phyloP scores from a whole-genome alignment of 2,888 invertebrate genomes.

The Ormyrus nitidulus region DNA sequence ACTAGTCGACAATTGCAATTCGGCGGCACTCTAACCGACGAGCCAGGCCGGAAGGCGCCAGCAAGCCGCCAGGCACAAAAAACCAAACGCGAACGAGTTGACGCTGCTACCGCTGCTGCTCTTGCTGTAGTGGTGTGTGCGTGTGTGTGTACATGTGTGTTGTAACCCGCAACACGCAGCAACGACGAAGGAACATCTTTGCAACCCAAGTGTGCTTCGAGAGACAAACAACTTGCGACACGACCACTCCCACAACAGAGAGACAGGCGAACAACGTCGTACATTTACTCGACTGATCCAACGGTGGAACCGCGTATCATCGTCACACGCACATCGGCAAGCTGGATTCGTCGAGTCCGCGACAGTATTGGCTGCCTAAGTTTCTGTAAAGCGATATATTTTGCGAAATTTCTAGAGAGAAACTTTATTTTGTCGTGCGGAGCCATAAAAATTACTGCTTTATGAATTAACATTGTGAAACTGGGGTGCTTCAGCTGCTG shows the following conservation, averaged over 20 bases:
- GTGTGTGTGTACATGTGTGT: too few species aligned
- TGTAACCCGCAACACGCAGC: background rate
- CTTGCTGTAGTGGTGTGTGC: too few species aligned
- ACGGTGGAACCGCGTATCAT: conserved; percentile 30
- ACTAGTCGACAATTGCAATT: conserved; percentile 84
- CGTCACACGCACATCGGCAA: background rate
- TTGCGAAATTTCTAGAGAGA: too few species aligned
- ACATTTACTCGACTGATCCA: conserved; percentile 43
- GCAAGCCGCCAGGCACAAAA: conserved; percentile 27
- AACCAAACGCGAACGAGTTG: background rate
- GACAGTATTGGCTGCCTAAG: too few species aligned
- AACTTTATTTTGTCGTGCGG: too few species aligned
- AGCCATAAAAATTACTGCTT: too few species aligned
- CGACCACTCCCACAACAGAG: background rate
- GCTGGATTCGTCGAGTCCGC: conserved; percentile 11
- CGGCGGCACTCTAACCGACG: conserved; percentile 82
- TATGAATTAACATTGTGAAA: too few species aligned
- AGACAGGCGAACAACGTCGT: background rate
- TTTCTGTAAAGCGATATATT: too few species aligned
- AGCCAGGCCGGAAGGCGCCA: conserved; percentile 26
- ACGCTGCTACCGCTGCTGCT: conserved; percentile 7
- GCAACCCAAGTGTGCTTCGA: too few species aligned
- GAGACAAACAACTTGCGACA: background rate
- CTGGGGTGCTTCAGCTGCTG: too few species aligned
- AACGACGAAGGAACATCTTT: background rate